Evolutionary conservation across 1,140 invertebrate species (phyloP), one percentile per base, ranked within the genome.

Genomic region (Brachionus rotundiformis): DNA sequence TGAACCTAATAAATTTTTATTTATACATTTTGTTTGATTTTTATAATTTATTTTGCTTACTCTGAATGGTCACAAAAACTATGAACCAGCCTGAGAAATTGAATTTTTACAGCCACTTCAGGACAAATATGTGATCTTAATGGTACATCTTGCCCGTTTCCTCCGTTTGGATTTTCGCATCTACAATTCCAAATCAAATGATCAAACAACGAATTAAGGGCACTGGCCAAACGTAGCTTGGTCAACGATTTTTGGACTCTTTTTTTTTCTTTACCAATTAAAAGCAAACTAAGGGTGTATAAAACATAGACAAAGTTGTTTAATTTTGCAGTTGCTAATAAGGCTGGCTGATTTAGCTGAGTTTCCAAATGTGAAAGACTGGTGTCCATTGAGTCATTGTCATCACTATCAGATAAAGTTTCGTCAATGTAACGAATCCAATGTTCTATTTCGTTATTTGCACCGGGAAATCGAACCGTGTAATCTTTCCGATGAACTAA

Each of bases 21-120:
- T 41, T 27, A 75, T 16, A 39, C 13, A 16, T 23, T 10, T 13
- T 3, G 41, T 76, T 23, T 11, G 39, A 6, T 11, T 8, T 44
- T 75, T 27, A 44, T n/a, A n/a, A 16, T 49, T 16, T 49, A 0
- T 16, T 77, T 44, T n/a, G 11, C 81, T 75, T 49, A 89, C 87
- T 88, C 87, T 29, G 88, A 89, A 83, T 89, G 88, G 84, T 89
- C 88, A 86, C 89, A 89, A 83, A 89, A 89, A 73, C 87, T 88
- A 83, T 89, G 89, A 31, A 89, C 86, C 65, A 89, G 84, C 82
- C 89, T 83, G 13, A 89, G 83, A 81, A 89, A 87, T 85, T 89
- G 89, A 44, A 89, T 89, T 83, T 89, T 89, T 61, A 89, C 84
- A 13, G 88, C 88, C 29, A 89, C 88, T 83, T 89, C 88, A 86